Evolutionary conservation across 2,797 vertebrate species (phyloP), one percentile per base, ranked within the genome.

Genomic region (Salmo trutta): DNA sequence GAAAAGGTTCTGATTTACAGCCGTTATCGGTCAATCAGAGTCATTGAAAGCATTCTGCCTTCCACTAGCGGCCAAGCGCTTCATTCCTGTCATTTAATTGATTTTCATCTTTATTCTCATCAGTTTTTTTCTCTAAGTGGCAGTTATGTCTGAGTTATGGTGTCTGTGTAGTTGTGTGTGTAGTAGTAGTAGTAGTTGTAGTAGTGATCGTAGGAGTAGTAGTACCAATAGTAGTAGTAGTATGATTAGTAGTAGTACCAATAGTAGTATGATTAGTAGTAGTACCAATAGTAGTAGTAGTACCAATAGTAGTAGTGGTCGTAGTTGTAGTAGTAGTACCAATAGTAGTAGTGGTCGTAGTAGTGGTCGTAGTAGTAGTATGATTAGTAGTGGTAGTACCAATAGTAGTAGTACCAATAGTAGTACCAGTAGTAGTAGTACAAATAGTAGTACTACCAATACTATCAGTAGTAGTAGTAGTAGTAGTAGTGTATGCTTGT

Each of bases 21-120:
- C 83, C 83, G 77, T 92, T 93, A 93, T 93, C 88, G 84, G 92
- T 93, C 93, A 92, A 95, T 95, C 94, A 92, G 91, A 81, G 88
- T 88, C 83, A 62, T 36, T 19, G 81, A 86, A 89, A 83, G 84
- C 84, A 82, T 88, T 90, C 88, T 82, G 90, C 80, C 86, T 90
- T 64, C 59, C 86, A 91, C 87, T 82, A 80, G 79, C 73, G 89
- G 90, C 87, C 24, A 1, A 65, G n/a, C 47, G 31, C 36, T 73
- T n/a, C 66, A 73, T 51, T 68, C 76, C n/a, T 24, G 59, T 64
- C 41, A 12, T 75, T 24, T 75, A 71, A 67, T 24, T 36, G 24
- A 68, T 79, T 59, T 84, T 76, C 80, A 15, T 14, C 51, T 81
- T 80, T 68, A 81, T 83, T 83, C 56, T 80, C 77, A 83, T 78